phyloP scores from a whole-genome alignment of 2,797 vertebrate genomes.

The Amblyraja radiata region DNA sequence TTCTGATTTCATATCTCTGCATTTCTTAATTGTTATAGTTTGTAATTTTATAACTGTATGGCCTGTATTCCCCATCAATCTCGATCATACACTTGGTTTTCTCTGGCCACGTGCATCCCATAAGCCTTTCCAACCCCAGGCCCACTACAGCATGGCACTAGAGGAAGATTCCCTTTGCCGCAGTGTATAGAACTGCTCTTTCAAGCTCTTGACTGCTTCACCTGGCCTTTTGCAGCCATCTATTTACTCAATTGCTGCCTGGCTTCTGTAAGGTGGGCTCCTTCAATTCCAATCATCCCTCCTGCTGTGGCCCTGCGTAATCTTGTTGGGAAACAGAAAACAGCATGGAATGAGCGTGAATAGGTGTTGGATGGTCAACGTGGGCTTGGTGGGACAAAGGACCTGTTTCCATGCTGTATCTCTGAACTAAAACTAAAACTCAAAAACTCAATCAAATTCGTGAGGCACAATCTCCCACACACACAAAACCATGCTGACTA shows the following conservation, averaged over 20 bases:
- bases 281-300: background rate
- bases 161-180: background rate
- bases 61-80: background rate
- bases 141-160: background rate
- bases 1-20: background rate
- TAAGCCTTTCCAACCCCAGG: background rate
- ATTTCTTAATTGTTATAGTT: too few species aligned
- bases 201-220: background rate
- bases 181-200: background rate
- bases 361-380: too few species aligned
- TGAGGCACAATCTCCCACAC: too few species aligned
- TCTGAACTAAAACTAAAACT: too few species aligned
- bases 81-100: background rate
- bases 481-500: too few species aligned
- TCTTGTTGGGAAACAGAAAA: too few species aligned
- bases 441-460: too few species aligned
- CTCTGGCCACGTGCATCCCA: too few species aligned
- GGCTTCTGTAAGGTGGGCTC: background rate
- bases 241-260: background rate
- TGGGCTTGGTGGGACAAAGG: too few species aligned
- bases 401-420: too few species aligned
- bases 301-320: background rate
- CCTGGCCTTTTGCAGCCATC: background rate
- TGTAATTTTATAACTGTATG: background rate
- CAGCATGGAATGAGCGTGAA: too few species aligned